Base-by-base conservation (phyloP, 2,888 invertebrate genomes). In the Euspilapteryx auroguttella region DNA sequence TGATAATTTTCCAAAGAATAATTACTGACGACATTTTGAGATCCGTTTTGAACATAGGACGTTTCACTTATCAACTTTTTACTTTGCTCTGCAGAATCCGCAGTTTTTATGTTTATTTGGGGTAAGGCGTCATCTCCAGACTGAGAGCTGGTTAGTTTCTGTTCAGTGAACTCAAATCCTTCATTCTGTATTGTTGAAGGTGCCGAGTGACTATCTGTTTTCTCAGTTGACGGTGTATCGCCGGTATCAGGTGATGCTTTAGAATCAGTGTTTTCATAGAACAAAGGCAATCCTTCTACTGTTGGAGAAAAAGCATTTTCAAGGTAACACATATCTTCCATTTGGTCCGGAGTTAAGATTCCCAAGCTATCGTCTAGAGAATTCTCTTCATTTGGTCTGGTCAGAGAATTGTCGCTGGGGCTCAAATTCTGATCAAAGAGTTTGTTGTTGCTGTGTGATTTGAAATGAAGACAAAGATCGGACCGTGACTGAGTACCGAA, bases 321-420 rank as follows among this genome's bases (percentile, higher is more conserved):
- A 40, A 80, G 64, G 38, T 80, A 77, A 38, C 80, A 80, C 38
- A 82, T 80, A 44, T 81, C 83, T 46, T 88, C 86, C 89, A 93
- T 91, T 62, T 92, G 91, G 64, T 91, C 90, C 0, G 92, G 91
- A 7, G 92, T 91, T 35, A 94, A 69, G 44, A 93, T 92, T 4
- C 92, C 92, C 41, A 92, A 71, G 44, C 89, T 89, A 51, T 93
- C 91, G 47, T 91, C 91, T 42, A 89, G 81, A 2, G 91, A 92
- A 52, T 88, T 87, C 49, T 89, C 85, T 55, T 89, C 89, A 47
- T 80, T 81, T 27, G 69, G 58, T 48, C 64, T 62, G 35, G 52
- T 71, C 26, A 63, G 35, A 23, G 76, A 76, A 38, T 63, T 73
- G 30, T 77, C 77, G 42, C 63, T 75, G 26, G 76, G 75, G 45